These are phyloP conservation scores for Pomacea maculata DNA, from an alignment of 1,140 invertebrate genomes.

Conservation along the genomic window DNA sequence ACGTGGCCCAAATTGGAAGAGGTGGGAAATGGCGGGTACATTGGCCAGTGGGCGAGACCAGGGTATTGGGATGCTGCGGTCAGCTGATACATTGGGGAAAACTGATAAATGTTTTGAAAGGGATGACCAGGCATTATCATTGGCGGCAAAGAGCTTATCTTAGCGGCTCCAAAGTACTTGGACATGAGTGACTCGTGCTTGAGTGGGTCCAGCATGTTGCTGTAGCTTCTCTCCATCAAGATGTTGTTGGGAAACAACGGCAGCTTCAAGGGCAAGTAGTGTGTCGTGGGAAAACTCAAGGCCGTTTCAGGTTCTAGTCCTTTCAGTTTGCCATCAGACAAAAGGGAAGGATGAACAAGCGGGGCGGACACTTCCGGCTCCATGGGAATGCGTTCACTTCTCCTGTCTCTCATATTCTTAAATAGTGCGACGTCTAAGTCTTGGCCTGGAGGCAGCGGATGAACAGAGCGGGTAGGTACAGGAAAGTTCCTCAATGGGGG, in stretches of 20 bases:
- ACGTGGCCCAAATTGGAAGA: slow-evolving; percentile 28
- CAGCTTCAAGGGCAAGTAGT: slow-evolving; percentile 33
- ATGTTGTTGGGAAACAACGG: slow-evolving; percentile 35
- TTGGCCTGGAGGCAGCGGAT: slow-evolving; percentile 36
- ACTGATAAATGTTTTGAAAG: slow-evolving; percentile 40
- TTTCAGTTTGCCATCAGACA: slow-evolving; percentile 17
- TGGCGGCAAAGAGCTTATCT: slow-evolving; percentile 22
- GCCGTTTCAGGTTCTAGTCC: background rate
- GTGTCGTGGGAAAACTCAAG: slow-evolving; percentile 8
- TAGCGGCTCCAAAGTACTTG: slow-evolving; percentile 20
- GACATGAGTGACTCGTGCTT: slow-evolving; percentile 32
- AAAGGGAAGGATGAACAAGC: background rate
- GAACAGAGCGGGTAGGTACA: slow-evolving; percentile 28
- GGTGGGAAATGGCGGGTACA: slow-evolving; percentile 44
- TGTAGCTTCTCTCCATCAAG: slow-evolving; percentile 26
- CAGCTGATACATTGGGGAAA: slow-evolving; percentile 52
- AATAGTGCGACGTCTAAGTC: slow-evolving; percentile 50
- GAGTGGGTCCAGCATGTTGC: slow-evolving; percentile 39
- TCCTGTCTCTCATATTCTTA: slow-evolving; percentile 55
- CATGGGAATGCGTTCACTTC: slow-evolving; percentile 27
- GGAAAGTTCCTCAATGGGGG: no score
- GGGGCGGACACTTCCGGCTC: slow-evolving; percentile 5
- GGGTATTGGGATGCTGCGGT: slow-evolving; percentile 39
- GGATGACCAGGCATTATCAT: slow-evolving; percentile 19
- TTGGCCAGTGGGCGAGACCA: slow-evolving; percentile 51